Conservation (phyloP, 2,113 vertebrate species). For the Melierax canorus region DNA sequence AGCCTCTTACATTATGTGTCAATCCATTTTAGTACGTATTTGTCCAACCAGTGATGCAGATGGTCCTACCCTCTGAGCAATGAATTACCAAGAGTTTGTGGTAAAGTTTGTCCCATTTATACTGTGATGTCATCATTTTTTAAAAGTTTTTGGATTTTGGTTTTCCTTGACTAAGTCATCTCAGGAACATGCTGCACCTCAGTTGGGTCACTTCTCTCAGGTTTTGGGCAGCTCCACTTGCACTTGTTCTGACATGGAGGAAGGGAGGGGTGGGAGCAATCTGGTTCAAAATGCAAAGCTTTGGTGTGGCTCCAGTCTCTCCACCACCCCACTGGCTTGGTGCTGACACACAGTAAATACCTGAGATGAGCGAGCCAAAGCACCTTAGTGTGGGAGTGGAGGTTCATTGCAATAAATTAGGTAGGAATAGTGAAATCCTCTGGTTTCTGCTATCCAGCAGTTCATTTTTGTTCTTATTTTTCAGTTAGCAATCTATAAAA, state of each 20-base stretch:
- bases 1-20: not conserved
- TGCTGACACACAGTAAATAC: conserved; percentile 3
- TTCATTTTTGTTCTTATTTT: conserved; percentile 70
- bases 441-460: conserved; percentile 57
- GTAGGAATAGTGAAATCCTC: conserved; percentile 43
- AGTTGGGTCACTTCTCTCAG: not conserved
- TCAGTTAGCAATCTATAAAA: conserved; percentile 61
- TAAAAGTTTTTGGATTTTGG: not conserved
- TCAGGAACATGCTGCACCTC: not conserved
- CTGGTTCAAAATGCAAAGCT: conserved; percentile 19
- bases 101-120: not conserved
- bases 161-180: not conserved
- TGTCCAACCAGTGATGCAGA: not conserved
- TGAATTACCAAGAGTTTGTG: not conserved
- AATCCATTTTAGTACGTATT: not conserved
- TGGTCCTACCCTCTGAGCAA: not conserved
- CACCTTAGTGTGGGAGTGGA: conserved; percentile 2
- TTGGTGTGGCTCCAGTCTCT: not conserved
- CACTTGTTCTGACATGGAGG: not conserved
- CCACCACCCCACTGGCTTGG: not conserved
- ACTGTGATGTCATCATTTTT: not conserved
- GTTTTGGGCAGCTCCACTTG: not conserved
- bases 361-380: conserved; percentile 35
- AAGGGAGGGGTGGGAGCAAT: not conserved
- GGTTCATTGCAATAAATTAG: conserved; percentile 47